Base-by-base conservation (phyloP, 1,140 invertebrate genomes). In the Drosophila biarmipes region DNA sequence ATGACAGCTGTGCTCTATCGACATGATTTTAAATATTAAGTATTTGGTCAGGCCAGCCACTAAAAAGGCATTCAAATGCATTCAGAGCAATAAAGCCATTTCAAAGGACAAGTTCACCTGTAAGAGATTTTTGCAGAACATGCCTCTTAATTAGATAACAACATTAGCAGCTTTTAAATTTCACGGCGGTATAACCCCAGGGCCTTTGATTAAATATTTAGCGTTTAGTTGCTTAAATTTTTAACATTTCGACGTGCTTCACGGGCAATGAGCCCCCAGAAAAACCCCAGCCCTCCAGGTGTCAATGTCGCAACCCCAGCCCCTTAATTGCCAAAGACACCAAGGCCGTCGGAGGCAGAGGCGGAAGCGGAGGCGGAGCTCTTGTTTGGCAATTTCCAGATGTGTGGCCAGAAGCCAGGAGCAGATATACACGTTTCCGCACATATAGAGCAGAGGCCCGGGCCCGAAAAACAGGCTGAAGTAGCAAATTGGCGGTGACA, bases 401-500 rank as follows among this genome's bases (percentile, higher is more conserved):
- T 81, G 78, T 80, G 80, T 49, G 38, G 51, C 31, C 64, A 61
- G 38, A 35, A 51, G 51, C 31, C 64, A 61, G 38, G 31, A 51
- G 35, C 49, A 43, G 64, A 64, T 64, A 53, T 17, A 56, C 12
- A 54, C 67, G 31, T 57, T 19, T 11, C 14, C 35, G 35, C n/a
- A 61, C 27, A 51, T 4, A 49, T 14, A 15, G 12, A 49, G 4
- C 38, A 14, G 34, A 17, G 42, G 42, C 49, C n/a, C 19, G n/a
- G 61, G 38, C 29, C 55, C 49, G 46, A 57, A 24, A 15, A 53
- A 52, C 42, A 34, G 56, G 53, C 73, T 37, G 40, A 48, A 82
- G 82, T 59, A 78, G 74, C 84, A 86, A 87, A 87, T 87, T 87
- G 84, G 82, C 82, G 84, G 78, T 81, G 82, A 89, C 82, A 87